Evolutionary conservation across 2,113 vertebrate genomes (phyloP), one percentile per base, ranked within the genome.

Genomic region (Rhineura floridana): DNA sequence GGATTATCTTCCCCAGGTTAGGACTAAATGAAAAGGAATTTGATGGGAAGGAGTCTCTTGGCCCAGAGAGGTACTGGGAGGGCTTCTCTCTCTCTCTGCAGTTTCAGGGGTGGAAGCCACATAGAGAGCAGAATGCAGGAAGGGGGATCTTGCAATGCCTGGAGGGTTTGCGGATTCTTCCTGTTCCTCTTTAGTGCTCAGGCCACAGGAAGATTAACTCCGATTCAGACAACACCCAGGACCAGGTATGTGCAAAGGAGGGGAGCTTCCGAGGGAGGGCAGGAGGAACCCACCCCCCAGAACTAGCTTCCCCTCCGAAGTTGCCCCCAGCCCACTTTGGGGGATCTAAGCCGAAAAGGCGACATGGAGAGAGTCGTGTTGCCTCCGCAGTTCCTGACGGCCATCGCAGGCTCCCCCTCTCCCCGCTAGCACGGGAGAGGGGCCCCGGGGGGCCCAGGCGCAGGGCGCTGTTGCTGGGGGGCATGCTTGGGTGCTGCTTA

Each of bases 121-220:
- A 59, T 73, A 83, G 87, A 88, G 86, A 89, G 90, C 88, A 92
- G 91, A 87, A 93, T 0, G 0, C 91, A 94, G 94, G 95, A 96
- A 95, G 94, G 90, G 93, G 94, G 94, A 90, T 94, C 93, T 95
- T 89, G 95, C 95, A 95, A 95, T 93, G 91, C 93, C 70, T 93
- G 11, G 92, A 92, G 89, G 95, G 91, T 93, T 93, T 93, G 88
- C 8, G 67, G 39, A 46, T 46, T 85, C 82, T 93, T 93, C 93
- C 92, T 87, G 83, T 93, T 93, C 92, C 72, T 67, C 86, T 59
- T 83, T 52, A 65, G 50, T 30, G 67, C 65, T 1, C 5, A 83
- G 87, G 88, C 85, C 72, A 70, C 91, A 12, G n/a, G 28, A 70
- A 28, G 33, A 3, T 36, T 36, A 30, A 50, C 4, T 19, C 21